phyloP scores from a whole-genome alignment of 2,797 vertebrate species.

The Gallinago stenura region DNA sequence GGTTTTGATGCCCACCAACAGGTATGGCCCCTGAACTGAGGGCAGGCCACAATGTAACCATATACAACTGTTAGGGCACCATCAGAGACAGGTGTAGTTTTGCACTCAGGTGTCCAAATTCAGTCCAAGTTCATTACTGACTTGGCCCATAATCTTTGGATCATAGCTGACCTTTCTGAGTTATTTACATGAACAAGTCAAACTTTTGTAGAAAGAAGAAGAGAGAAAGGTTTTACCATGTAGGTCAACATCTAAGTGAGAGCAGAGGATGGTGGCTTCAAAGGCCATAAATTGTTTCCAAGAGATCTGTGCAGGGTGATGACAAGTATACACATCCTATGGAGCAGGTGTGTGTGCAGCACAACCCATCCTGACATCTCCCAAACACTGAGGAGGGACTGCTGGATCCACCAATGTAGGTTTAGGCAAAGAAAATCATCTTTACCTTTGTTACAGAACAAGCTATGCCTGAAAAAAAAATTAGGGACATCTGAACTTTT shows the following conservation, averaged over 20 bases:
- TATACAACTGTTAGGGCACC: neutral
- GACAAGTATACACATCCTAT: neutral
- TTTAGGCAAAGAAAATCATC: neutral
- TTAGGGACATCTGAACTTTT: neutral
- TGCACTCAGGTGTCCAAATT: neutral
- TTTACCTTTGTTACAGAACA: neutral
- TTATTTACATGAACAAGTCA: neutral
- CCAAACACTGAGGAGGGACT: neutral
- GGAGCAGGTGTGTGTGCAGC: neutral
- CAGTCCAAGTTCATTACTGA: neutral
- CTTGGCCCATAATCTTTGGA: neutral
- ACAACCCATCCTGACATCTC: neutral
- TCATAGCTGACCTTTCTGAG: neutral
- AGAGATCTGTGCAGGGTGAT: neutral
- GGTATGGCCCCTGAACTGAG: neutral
- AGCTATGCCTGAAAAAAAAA: neutral
- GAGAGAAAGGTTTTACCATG: neutral
- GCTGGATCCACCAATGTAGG: neutral
- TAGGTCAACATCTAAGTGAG: neutral
- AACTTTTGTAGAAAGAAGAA: neutral
- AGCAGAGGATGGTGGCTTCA: neutral
- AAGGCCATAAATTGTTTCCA: neutral
- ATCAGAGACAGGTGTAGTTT: neutral
- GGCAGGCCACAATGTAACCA: neutral
- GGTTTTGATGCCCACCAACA: neutral